A percentile compares a stretch with the other conserved stretches of the same genome.
These are phyloP conservation scores for Tenthredo notha DNA, from an alignment of 2,888 invertebrate species.

Conservation along the genomic window DNA sequence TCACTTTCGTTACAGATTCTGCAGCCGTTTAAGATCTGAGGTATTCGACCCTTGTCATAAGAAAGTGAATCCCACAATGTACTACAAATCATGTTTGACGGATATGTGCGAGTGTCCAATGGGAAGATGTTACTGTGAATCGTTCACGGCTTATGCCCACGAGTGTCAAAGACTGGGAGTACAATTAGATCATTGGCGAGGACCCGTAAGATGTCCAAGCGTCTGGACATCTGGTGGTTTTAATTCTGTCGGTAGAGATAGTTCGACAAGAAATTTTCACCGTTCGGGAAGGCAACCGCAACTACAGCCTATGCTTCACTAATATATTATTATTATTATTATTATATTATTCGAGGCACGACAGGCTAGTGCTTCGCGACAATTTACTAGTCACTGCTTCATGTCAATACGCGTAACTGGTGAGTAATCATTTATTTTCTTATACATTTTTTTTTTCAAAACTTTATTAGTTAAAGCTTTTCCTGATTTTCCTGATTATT, in stretches of 20 bases:
- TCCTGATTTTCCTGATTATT: neutral
- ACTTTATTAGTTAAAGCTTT: neutral
- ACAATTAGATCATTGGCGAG: conserved; percentile 86
- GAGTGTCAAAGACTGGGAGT: conserved; percentile 91
- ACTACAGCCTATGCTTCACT: conserved; percentile 32
- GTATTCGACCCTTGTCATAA: conserved; percentile 89
- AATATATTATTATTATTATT: conserved; percentile 34
- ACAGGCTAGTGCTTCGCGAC: conserved; percentile 61
- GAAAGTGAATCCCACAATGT: conserved; percentile 89
- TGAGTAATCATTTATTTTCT: conserved; percentile 54
- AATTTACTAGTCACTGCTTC: conserved; percentile 71
- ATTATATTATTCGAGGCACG: conserved; percentile 40
- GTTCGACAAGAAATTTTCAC: conserved; percentile 45
- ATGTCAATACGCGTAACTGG: conserved; percentile 68
- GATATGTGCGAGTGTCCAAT: conserved; percentile 94
- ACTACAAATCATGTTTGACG: conserved; percentile 91
- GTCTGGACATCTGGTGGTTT: conserved; percentile 70
- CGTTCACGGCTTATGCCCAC: conserved; percentile 92
- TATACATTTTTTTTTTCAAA: neutral
- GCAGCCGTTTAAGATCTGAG: conserved; percentile 80
- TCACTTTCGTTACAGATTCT: conserved; percentile 70
- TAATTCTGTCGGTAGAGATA: conserved; percentile 57
- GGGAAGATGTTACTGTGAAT: conserved; percentile 92
- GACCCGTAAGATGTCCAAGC: conserved; percentile 84
- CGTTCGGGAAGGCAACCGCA: conserved; percentile 18